phyloP scores from a whole-genome alignment of 2,113 vertebrate species.

The Entelurus aequoreus region DNA sequence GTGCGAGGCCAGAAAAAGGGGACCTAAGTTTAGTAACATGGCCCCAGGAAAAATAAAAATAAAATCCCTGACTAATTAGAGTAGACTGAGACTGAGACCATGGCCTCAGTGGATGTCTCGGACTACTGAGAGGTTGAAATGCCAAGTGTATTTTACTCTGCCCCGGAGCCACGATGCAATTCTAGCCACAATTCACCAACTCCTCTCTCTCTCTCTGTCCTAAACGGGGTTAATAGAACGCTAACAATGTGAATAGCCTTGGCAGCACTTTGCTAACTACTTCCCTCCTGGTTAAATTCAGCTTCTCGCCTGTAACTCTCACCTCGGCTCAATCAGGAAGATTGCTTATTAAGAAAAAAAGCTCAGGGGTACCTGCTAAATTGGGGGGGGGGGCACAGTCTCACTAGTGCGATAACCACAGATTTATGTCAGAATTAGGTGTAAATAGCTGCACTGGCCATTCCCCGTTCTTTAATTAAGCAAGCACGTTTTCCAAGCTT shows the following conservation, averaged over 20 bases:
- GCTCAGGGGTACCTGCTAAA: constrained; percentile 61
- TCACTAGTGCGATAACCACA: constrained; percentile 65
- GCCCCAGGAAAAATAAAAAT: constrained; percentile 35
- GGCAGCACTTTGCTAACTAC: constrained; percentile 57
- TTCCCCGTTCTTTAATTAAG: constrained; percentile 70
- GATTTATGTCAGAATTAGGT: constrained; percentile 71
- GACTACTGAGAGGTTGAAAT: constrained; percentile 58
- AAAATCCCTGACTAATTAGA: constrained; percentile 55
- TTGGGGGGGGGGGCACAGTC: constrained; percentile 53
- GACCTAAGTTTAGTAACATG: background rate
- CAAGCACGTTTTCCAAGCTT: constrained; percentile 47
- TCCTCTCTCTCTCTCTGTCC: constrained; percentile 38
- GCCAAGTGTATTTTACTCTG: constrained; percentile 49
- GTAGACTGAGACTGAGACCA: constrained; percentile 34
- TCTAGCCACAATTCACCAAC: constrained; percentile 60
- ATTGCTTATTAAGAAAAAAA: constrained; percentile 68
- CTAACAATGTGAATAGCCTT: constrained; percentile 66
- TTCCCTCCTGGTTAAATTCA: constrained; percentile 53
- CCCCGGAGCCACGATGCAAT: constrained; percentile 55
- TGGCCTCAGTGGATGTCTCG: constrained; percentile 23
- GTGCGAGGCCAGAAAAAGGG: background rate
- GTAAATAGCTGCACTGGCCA: constrained; percentile 61
- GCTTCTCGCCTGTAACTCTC: constrained; percentile 44
- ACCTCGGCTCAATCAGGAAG: constrained; percentile 64
- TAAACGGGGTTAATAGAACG: constrained; percentile 64